These are phyloP conservation scores for Odontesthes bonariensis DNA, from an alignment of 2,113 vertebrate species.

Conservation along the genomic window DNA sequence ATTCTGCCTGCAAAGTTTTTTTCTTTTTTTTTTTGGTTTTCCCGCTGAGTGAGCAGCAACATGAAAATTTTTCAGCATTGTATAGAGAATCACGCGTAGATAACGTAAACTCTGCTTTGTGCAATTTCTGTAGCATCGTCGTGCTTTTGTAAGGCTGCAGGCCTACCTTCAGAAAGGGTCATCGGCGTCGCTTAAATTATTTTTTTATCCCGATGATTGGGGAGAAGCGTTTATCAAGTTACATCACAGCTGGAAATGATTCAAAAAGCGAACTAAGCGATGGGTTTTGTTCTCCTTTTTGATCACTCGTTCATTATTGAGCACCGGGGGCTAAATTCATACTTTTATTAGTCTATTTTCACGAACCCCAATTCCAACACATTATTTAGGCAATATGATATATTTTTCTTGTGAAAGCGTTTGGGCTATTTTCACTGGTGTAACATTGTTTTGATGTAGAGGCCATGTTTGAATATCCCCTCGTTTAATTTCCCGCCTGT, in stretches of 20 bases:
- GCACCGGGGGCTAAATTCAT: slow-evolving; percentile 45
- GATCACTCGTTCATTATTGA: slow-evolving; percentile 27
- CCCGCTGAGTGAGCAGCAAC: slow-evolving; percentile 12
- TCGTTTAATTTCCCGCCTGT: slow-evolving; percentile 43
- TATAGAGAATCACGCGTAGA: slow-evolving; percentile 8
- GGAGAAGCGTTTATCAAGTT: slow-evolving; percentile 15
- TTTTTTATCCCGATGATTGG: neutral
- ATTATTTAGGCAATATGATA: slow-evolving; percentile 77
- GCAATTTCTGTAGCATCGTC: slow-evolving; percentile 62
- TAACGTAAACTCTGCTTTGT: slow-evolving; percentile 40
- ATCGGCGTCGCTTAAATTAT: slow-evolving; percentile 40
- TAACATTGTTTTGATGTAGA: slow-evolving; percentile 38
- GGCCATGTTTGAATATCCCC: slow-evolving; percentile 45
- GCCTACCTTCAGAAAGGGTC: slow-evolving; percentile 38
- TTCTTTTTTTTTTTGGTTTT: slow-evolving; percentile 22
- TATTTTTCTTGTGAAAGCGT: slow-evolving; percentile 64
- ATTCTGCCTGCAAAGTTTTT: slow-evolving; percentile 42
- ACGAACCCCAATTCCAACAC: slow-evolving; percentile 70
- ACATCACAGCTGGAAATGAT: slow-evolving; percentile 17
- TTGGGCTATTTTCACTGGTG: slow-evolving; percentile 51
- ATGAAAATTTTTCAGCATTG: slow-evolving; percentile 3
- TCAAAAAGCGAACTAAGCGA: slow-evolving; percentile 6
- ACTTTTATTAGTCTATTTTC: slow-evolving; percentile 34
- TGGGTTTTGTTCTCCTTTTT: slow-evolving; percentile 3
- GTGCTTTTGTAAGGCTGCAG: slow-evolving; percentile 49